Conservation (phyloP, 1,140 invertebrate genomes). For the Listronotus bonariensis region DNA sequence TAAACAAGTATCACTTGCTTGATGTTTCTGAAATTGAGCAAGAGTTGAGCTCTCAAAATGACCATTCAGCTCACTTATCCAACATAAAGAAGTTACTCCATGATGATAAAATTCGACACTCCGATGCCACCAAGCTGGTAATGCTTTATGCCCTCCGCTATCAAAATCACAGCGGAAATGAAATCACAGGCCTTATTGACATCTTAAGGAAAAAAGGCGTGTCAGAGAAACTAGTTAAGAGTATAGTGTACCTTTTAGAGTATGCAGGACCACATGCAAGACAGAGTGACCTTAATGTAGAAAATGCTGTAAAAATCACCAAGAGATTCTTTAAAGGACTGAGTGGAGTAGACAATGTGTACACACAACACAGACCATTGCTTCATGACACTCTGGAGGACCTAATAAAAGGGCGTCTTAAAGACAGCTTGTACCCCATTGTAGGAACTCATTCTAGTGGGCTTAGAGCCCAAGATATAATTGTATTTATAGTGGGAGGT, state of each 20-base stretch:
- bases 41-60: conserved; percentile 90
- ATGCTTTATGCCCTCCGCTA: conserved; percentile 93
- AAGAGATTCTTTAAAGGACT: conserved; percentile 89
- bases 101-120: conserved; percentile 66
- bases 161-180: conserved; percentile 86
- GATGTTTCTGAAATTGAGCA: conserved; percentile 97
- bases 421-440: conserved; percentile 81
- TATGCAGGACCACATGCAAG: conserved; percentile 79
- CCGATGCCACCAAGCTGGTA: conserved; percentile 86
- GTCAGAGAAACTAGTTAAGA: conserved; percentile 62
- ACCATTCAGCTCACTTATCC: conserved; percentile 79
- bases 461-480: conserved; percentile 80
- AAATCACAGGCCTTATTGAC: conserved; percentile 74
- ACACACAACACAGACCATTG: conserved; percentile 91
- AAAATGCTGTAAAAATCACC: conserved; percentile 88
- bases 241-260: conserved; percentile 74
- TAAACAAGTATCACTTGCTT: conserved; percentile 78
- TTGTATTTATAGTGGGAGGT: conserved; percentile 96
- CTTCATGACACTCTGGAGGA: conserved; percentile 87
- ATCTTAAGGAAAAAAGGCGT: conserved; percentile 72
- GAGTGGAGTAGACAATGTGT: conserved; percentile 96
- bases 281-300: conserved; percentile 80
- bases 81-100: conserved; percentile 51
- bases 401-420: conserved; percentile 83
- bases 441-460: conserved; percentile 65